Conservation (phyloP, 2,797 vertebrate genomes). For the Chelon labrosus region DNA sequence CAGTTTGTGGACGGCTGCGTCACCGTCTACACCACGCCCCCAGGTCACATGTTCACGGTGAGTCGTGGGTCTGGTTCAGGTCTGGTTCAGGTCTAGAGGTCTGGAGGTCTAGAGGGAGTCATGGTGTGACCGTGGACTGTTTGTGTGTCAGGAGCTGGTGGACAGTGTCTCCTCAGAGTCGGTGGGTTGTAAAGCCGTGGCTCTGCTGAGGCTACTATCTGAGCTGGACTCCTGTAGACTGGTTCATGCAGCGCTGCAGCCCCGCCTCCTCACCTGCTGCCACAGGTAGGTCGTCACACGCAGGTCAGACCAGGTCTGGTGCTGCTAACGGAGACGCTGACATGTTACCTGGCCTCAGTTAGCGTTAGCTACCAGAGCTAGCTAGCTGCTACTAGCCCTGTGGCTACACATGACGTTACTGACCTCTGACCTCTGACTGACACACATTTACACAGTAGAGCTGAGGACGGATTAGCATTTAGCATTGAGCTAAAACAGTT, state of each 20-base stretch:
- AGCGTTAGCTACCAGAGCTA: too few species aligned
- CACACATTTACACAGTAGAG: too few species aligned
- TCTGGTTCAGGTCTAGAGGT: too few species aligned
- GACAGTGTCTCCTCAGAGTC: not conserved
- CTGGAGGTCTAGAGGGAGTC: too few species aligned
- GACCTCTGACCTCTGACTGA: too few species aligned
- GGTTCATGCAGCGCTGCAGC: slow-evolving; percentile 66
- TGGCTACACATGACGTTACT: too few species aligned
- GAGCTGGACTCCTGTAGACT: slow-evolving; percentile 70
- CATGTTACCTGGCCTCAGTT: too few species aligned
- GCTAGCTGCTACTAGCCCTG: too few species aligned
- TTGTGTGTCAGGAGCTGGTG: not conserved
- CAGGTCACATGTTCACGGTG: slow-evolving; percentile 32
- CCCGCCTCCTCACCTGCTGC: slow-evolving; percentile 51
- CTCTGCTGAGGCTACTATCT: slow-evolving; percentile 67
- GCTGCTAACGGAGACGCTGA: too few species aligned
- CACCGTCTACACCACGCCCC: slow-evolving; percentile 54
- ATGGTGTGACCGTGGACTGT: not conserved
- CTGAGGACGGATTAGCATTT: too few species aligned
- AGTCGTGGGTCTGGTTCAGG: slow-evolving; percentile 8
- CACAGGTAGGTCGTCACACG: slow-evolving; percentile 51
- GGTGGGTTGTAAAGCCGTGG: not conserved
- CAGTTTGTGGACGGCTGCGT: slow-evolving; percentile 72
- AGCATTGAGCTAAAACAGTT: too few species aligned
- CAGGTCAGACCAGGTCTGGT: too few species aligned